Base-by-base conservation (phyloP, 2,113 vertebrate genomes). In the Tringa solitaria region DNA sequence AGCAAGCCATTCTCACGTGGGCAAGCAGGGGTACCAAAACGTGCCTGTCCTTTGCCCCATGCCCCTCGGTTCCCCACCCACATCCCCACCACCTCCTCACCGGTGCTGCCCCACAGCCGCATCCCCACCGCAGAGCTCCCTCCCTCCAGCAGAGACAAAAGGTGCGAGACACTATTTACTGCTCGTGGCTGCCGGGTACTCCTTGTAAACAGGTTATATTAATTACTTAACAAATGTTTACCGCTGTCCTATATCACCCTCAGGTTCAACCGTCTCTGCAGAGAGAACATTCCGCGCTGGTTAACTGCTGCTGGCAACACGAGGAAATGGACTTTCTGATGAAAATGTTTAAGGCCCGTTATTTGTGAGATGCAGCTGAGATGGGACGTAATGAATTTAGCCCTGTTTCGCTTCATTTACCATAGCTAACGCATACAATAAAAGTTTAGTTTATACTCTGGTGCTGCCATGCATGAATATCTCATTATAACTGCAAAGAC, bases 401-500 rank as follows among this genome's bases (percentile, higher is more conserved):
- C 73, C 84, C 84, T 6, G 87, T 37, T 88, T 64, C 74, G 79
- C 96, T 90, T 94, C 90, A 94, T 97, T 97, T 95, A 69, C 95
- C 77, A 12, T 5, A 43, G 89, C 84, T 96, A 95, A 96, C 54
- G 53, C 86, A 83, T 53, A 94, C 64, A 84, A 81, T 93, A 94
- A 85, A 93, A 92, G 79, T 87, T 82, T 51, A 84, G 95, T 94
- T 96, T 74, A 86, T 89, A 77, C 64, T 60, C 18, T 23, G 3
- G 77, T 18, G 87, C 89, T 91, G 70, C 93, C 96, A 90, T 65
- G 95, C 96, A 81, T 85, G 87, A 93, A 65, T 65, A 93, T 85
- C 94, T 97, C 96, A 92, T 92, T 89, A 78, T 60, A 93, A 92
- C 65, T 37, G 80, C 53, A 41, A 87, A 68, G 94, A 77, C 59